Evolutionary conservation across 2,888 invertebrate genomes (phyloP), one percentile per base, ranked within the genome.

Genomic region (Lomographa bimaculata): DNA sequence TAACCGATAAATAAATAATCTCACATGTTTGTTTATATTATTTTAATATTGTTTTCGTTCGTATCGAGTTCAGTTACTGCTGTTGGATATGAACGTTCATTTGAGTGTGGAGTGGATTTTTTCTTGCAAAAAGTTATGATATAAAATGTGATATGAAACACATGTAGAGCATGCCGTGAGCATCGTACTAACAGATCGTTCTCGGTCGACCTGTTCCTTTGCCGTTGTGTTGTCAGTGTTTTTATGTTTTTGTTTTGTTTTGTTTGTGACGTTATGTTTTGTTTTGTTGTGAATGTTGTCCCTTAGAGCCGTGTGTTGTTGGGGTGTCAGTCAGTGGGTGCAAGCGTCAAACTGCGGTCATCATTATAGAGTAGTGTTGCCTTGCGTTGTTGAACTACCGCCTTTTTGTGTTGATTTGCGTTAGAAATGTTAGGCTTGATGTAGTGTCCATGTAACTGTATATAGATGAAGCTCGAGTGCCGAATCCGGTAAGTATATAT

Each of bases 51-150:
- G 38, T 46, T 50, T 54, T 62, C 56, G 47, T 52, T 65, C 67
- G 57, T 66, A 73, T 62, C 71, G 67, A 70, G 57, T 73, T 80
- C 66, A 72, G 79, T 86, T 83, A 82, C 85, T 84, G 86, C 84
- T 75, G 64, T 53, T 71, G 71, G 56, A 64, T 64, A 64, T 60
- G 65, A 75, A 69, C 77, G 76, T 74, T 72, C 62, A 66, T 72
- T 80, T 82, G 87, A 87, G 87, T 87, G 87, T 87, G 87, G 87
- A 84, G 87, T 87, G 87, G 87, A 86, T 84, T 82, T 82, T 78
- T n/a, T 74, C 68, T 76, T 70, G 64, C 66, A 60, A 67, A 54
- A 64, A 60, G 58, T 54, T 50, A 29, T 56, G 27, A 46, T 38
- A 50, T 20, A 48, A 46, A 47, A 54, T 16, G 49, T 35, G 47